Percentiles rank a stretch among this genome's conserved stretches.
phyloP scores from a whole-genome alignment of 2,888 invertebrate species.

The Lysandra coridon region DNA sequence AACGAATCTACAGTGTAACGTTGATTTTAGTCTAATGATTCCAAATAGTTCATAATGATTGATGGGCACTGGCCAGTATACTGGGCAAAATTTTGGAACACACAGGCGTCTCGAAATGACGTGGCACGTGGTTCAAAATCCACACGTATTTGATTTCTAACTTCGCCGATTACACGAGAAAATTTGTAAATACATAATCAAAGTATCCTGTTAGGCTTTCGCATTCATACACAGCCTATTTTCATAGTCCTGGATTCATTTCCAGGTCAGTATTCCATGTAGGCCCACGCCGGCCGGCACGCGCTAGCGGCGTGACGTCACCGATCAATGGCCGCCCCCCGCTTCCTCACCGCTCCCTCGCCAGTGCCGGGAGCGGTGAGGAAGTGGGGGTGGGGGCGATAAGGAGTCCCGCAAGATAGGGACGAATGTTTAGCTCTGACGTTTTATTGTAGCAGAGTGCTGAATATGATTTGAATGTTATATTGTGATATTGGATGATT shows the following conservation, averaged over 20 bases:
- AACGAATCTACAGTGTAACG: too few species aligned
- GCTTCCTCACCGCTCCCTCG: not conserved
- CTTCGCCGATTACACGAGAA: not conserved
- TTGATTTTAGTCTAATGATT: too few species aligned
- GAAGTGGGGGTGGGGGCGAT: not conserved
- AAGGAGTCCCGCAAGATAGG: conserved; percentile 24
- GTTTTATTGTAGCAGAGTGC: not conserved
- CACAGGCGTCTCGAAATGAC: too few species aligned
- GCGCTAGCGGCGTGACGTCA: conserved; percentile 19
- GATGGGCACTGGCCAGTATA: too few species aligned
- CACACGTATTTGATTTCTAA: not conserved
- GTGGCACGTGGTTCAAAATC: too few species aligned
- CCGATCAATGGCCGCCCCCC: conserved; percentile 28
- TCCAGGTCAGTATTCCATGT: conserved; percentile 9
- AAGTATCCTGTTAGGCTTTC: not conserved
- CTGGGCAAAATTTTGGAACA: too few species aligned
- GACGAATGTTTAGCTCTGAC: conserved; percentile 22
- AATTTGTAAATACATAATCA: not conserved
- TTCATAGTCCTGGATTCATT: conserved; percentile 1
- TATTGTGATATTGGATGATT: too few species aligned
- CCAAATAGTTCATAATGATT: too few species aligned
- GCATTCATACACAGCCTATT: not conserved
- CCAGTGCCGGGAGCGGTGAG: not conserved
- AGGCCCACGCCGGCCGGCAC: conserved; percentile 8
- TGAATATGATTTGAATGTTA: conserved; percentile 18